A percentile compares a stretch with the other conserved stretches of the same genome.
These are phyloP conservation scores for Deilephila porcellus DNA, from an alignment of 2,888 invertebrate species.

Conservation along the genomic window DNA sequence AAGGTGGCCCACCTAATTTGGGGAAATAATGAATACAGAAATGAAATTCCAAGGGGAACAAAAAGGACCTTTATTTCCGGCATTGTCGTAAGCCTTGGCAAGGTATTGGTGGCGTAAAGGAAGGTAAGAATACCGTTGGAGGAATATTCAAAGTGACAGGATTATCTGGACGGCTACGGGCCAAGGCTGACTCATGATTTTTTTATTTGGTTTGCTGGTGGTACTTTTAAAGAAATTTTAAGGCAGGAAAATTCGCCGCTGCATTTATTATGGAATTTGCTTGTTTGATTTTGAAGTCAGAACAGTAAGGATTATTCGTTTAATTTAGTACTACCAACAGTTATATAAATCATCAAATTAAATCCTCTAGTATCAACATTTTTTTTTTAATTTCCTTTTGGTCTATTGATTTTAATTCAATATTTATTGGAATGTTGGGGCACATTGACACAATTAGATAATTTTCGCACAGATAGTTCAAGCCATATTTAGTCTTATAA, in stretches of 20 bases:
- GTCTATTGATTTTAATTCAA: too few species aligned
- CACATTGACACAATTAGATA: too few species aligned
- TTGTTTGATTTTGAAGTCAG: too few species aligned
- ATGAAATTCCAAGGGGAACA: slow-evolving; percentile 38
- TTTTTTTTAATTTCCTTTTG: too few species aligned
- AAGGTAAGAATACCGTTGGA: slow-evolving; percentile 59
- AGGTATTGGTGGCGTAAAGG: slow-evolving; percentile 64
- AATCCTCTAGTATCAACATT: too few species aligned
- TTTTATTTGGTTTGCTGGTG: slow-evolving; percentile 18
- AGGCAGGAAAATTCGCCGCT: slow-evolving; percentile 39
- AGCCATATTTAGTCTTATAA: too few species aligned
- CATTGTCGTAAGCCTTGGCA: slow-evolving; percentile 60
- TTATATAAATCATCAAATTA: too few species aligned
- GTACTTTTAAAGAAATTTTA: background rate
- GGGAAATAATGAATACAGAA: slow-evolving; percentile 45
- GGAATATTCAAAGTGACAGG: slow-evolving; percentile 70
- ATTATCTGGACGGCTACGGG: slow-evolving; percentile 60
- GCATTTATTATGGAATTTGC: background rate
- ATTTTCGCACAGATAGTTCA: too few species aligned
- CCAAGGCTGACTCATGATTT: slow-evolving; percentile 50
- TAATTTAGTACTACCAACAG: too few species aligned
- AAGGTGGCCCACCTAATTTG: slow-evolving; percentile 33
- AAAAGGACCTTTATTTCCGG: slow-evolving; percentile 50
- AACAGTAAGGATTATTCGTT: too few species aligned
- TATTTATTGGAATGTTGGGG: too few species aligned